Evolutionary conservation across 1,140 invertebrate genomes (phyloP).

Genomic region (Parasteatoda tepidariorum): DNA sequence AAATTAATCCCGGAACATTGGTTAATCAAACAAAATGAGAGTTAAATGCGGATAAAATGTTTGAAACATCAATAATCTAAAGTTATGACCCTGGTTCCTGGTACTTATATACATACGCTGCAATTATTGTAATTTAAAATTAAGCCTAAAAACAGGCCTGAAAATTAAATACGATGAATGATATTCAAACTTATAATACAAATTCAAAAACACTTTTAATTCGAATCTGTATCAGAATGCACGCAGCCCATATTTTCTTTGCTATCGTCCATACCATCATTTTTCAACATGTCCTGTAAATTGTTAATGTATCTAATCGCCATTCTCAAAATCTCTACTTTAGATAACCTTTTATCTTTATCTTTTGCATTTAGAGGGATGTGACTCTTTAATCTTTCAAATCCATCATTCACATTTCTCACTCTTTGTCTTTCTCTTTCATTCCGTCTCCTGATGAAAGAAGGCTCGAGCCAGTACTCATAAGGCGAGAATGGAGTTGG

Average conservation of each 20-base stretch:
- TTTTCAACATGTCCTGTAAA: constrained; percentile 67
- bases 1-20: too few species aligned
- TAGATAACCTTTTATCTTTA: constrained; percentile 70
- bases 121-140: too few species aligned
- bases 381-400: constrained; percentile 82
- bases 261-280: constrained; percentile 55
- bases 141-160: too few species aligned
- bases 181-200: too few species aligned
- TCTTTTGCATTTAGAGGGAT: constrained; percentile 70
- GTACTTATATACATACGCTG: too few species aligned
- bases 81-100: too few species aligned
- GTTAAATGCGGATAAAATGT: too few species aligned
- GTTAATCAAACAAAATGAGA: too few species aligned
- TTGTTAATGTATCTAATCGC: constrained; percentile 71
- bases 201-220: too few species aligned
- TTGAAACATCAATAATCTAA: too few species aligned
- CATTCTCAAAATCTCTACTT: constrained; percentile 70
- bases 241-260: constrained; percentile 52
- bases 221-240: constrained; percentile 27
- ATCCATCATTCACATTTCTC: constrained; percentile 84
- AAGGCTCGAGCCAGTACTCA: constrained; percentile 64
- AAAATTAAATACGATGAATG: too few species aligned
- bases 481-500: constrained; percentile 66
- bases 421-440: constrained; percentile 73
- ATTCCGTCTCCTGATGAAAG: constrained; percentile 67